These are phyloP conservation scores for Phacellophora camtschatica DNA, from an alignment of 30 jellyfish, hydroid and myxozoan genomes.

Conservation along the genomic window DNA sequence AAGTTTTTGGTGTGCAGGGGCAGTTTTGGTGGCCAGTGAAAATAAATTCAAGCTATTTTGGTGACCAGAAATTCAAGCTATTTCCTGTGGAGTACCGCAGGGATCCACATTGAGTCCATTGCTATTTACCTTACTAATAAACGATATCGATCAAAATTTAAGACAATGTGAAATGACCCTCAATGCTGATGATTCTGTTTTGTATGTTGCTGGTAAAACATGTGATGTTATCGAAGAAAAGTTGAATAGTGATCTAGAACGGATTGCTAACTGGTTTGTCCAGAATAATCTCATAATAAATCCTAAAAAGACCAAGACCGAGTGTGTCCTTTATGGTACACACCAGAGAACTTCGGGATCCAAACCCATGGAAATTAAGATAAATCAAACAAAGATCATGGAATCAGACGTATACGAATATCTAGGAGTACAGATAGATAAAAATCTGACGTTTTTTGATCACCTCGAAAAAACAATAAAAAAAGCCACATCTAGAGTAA, in stretches of 20 bases:
- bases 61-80: too few species aligned
- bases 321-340: conserved; percentile 62
- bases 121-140: conserved; percentile 15
- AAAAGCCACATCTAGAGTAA: background rate
- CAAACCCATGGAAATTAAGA: conserved; percentile 16
- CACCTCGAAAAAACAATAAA: background rate
- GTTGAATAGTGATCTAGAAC: conserved; percentile 43
- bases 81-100: conserved; percentile 47
- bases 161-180: conserved; percentile 29
- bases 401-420: conserved; percentile 50
- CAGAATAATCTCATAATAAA: conserved; percentile 31
- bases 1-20: too few species aligned
- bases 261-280: conserved; percentile 53
- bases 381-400: conserved; percentile 38
- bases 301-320: conserved; percentile 31
- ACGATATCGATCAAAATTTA: conserved; percentile 27
- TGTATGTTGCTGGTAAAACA: conserved; percentile 39
- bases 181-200: conserved; percentile 73
- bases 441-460: background rate
- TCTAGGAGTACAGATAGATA: conserved; percentile 21
- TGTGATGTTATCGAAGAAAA: conserved; percentile 9
- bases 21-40: too few species aligned
- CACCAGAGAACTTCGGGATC: conserved; percentile 58
- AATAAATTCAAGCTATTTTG: too few species aligned
- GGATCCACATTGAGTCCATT: conserved; percentile 51